Evolutionary conservation across 1,140 invertebrate genomes (phyloP), one percentile per base, ranked within the genome.

Genomic region (Solenopsis fugax): DNA sequence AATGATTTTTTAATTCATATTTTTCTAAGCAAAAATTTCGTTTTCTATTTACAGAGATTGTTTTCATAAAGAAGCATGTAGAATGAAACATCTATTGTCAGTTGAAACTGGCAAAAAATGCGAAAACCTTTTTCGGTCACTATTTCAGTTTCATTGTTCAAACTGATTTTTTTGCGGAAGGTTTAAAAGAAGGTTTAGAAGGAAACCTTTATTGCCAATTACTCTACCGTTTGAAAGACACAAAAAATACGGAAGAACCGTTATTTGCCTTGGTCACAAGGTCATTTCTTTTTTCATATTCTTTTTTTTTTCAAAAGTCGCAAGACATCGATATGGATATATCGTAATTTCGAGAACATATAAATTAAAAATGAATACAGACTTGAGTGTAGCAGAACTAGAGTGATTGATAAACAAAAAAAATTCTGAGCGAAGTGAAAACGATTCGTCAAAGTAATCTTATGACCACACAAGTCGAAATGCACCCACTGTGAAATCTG

Each of bases 241-340:
- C 10, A 37, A 62, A 78, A 56, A 91, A 91, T 91, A 71, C 89
- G 87, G 89, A 90, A 91, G 34, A 41, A 41, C 64, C 76, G 76
- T 87, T 58, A 41, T 87, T 90, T 90, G 87, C 86, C 85, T 72
- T 87, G 71, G 75, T 91, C 88, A 89, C 87, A 88, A 89, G 89
- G 87, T 91, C 84, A 89, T 72, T 87, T 85, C 78, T 89, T 88
- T 89, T 92, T 89, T 73, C n/a, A 12, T n/a, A 29, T 56, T 76
- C 89, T 86, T 87, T 91, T 89, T 92, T 89, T 48, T 0, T 29
- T 24, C 41, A 78, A 34, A 48, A 50, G 77, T 10, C 69, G 88
- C 81, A 88, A 85, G 37, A 45, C 37, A 12, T 58, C 84, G 62
- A 73, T 45, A 77, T 76, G 62, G 67, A 85, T 56, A 56, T 21